Conservation (phyloP, 2,888 invertebrate species). For the Anagyrus pseudococci region DNA sequence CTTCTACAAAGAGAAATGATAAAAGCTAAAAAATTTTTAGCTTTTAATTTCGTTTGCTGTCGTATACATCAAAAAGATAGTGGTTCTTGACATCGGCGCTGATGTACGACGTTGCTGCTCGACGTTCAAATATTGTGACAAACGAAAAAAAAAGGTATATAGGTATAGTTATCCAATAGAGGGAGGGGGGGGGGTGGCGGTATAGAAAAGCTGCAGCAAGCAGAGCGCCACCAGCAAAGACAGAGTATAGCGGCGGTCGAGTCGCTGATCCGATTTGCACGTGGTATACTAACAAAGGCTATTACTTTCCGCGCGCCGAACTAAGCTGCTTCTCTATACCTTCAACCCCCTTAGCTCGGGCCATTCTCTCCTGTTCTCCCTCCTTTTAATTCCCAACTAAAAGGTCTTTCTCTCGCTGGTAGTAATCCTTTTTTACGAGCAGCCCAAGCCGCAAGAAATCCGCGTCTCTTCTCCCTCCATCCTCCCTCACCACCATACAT, state of each 20-base stretch:
- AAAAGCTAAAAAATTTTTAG: too few relatives aligned
- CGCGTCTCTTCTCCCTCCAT: too few relatives aligned
- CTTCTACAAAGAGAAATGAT: too few relatives aligned
- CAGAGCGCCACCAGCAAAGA: neutral
- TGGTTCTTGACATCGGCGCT: neutral
- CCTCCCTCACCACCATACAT: too few relatives aligned
- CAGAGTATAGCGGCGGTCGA: conserved; percentile 8
- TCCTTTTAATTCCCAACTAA: conserved; percentile 9
- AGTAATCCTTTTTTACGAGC: too few relatives aligned
- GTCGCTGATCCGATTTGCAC: conserved; percentile 32
- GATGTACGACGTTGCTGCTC: too few relatives aligned
- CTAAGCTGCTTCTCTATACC: conserved; percentile 14
- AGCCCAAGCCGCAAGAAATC: too few relatives aligned
- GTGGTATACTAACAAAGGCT: conserved; percentile 16
- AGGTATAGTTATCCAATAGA: neutral
- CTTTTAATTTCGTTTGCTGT: too few relatives aligned
- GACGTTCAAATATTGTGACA: conserved; percentile 7
- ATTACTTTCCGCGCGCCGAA: conserved; percentile 19
- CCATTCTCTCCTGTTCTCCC: neutral
- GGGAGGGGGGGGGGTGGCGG: conserved; percentile 15
- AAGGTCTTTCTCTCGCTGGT: too few relatives aligned
- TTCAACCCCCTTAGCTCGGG: neutral
- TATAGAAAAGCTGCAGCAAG: conserved; percentile 23
- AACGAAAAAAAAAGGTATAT: neutral
- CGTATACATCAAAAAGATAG: too few relatives aligned